Base-by-base conservation (phyloP, 1,140 invertebrate genomes). In the Drosophila lini region DNA sequence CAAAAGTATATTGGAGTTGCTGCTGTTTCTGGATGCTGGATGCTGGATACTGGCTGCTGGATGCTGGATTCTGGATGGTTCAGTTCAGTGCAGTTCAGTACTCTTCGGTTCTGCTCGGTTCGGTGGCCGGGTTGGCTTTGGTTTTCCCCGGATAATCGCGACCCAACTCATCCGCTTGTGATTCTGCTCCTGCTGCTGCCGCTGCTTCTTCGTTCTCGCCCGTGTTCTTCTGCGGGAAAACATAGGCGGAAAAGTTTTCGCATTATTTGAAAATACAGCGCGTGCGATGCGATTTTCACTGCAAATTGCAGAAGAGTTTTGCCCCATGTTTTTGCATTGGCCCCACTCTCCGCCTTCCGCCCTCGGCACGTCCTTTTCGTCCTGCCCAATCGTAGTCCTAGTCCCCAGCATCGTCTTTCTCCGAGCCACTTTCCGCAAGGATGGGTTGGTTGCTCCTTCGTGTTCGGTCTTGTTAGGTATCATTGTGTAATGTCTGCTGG, bases 261-360 rank as follows among this genome's bases (percentile, higher is more conserved):
- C 79, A 86, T 86, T 86, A 86, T 86, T 86, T 86, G 83, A 88
- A 86, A 86, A 88, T 83, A 80, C 84, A 83, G 68, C 76, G 83
- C 77, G 74, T 77, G 84, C 80, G 73, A 82, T 77, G 84, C 80
- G 73, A 82, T 82, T 82, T 84, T 88, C 71, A 73, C 64, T 77
- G 83, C 83, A 88, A 83, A 86, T 86, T 86, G 83, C 65, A 65
- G 73, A 89, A 83, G 80, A 86, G 69, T 82, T 86, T 83, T 80
- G 65, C 64, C 74, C 70, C 76, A 69, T 82, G 75, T 82, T 85
- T 85, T 78, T 76, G 74, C 74, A 71, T 75, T 85, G 81, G 69
- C 82, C 62, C 55, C 36, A 58, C 56, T 16, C 56, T 42, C 25
- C 10, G 41, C 31, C 55, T 25, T 25, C 5, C 34, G 44, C 55